Evolutionary conservation across 2,797 vertebrate genomes (phyloP).

Genomic region (Echiichthys vipera): DNA sequence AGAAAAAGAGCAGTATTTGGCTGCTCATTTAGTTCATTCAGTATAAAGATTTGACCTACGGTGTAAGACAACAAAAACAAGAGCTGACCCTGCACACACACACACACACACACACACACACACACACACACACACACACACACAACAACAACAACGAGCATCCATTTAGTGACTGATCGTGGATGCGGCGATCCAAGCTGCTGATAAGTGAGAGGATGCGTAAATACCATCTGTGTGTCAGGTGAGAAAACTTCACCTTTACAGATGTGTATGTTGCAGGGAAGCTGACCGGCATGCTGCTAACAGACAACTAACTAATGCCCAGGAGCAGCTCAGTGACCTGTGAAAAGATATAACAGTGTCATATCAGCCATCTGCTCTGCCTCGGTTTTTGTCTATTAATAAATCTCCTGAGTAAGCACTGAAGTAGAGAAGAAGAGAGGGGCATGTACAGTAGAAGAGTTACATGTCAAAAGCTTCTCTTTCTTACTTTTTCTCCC

Average conservation of each 20-base stretch:
- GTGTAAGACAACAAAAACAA: slow-evolving; percentile 36
- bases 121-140: neutral
- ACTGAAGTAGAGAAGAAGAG: slow-evolving; percentile 42
- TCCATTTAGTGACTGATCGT: slow-evolving; percentile 34
- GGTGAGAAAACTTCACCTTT: slow-evolving; percentile 60
- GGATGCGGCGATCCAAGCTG: slow-evolving; percentile 44
- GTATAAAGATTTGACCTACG: slow-evolving; percentile 27
- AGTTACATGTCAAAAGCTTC: slow-evolving; percentile 37
- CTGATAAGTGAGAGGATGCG: slow-evolving; percentile 58
- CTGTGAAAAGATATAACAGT: slow-evolving; percentile 66
- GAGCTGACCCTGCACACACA: slow-evolving; percentile 26
- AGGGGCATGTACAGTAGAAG: slow-evolving; percentile 28
- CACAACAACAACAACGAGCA: slow-evolving; percentile 3
- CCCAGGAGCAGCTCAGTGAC: slow-evolving; percentile 57
- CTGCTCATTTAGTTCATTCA: slow-evolving; percentile 7
- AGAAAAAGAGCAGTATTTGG: slow-evolving; percentile 27
- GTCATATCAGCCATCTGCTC: slow-evolving; percentile 75
- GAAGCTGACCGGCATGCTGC: slow-evolving; percentile 61
- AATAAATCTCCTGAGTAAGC: slow-evolving; percentile 68
- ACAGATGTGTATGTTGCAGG: slow-evolving; percentile 49
- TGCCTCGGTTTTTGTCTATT: slow-evolving; percentile 56
- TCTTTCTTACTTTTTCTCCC: slow-evolving; percentile 17
- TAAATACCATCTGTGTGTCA: slow-evolving; percentile 73
- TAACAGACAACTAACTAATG: slow-evolving; percentile 64
- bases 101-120: neutral